These are phyloP conservation scores for Uromys caudimaculatus DNA, from an alignment of 2,797 vertebrate species.

Conservation along the genomic window DNA sequence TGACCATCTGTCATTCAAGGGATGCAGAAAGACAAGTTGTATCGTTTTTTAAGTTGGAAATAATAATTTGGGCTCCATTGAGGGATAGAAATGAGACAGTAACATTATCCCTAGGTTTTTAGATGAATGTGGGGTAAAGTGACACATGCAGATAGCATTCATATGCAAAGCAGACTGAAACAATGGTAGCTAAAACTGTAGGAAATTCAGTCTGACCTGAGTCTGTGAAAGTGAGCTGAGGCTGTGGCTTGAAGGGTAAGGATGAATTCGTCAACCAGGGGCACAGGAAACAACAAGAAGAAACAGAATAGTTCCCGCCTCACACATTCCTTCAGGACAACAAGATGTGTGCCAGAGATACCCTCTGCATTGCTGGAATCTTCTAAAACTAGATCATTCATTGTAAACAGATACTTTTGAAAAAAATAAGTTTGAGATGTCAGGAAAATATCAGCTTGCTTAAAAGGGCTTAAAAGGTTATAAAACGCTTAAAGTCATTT, in stretches of 20 bases:
- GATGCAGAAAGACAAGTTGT: neutral
- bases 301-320: neutral
- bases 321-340: neutral
- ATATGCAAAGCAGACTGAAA: neutral
- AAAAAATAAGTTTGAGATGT: neutral
- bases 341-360: neutral
- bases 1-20: no score
- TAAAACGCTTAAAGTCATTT: neutral
- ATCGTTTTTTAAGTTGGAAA: neutral
- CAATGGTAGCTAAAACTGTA: neutral
- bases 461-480: neutral
- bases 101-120: neutral
- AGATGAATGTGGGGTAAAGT: neutral
- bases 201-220: neutral
- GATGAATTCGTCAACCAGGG: neutral
- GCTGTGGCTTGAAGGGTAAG: neutral
- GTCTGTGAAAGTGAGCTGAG: neutral
- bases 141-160: neutral
- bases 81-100: neutral
- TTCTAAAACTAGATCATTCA: neutral
- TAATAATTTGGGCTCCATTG: neutral
- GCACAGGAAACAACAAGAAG: neutral
- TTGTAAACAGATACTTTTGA: neutral
- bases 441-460: neutral
- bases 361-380: neutral